Conservation (phyloP, 2,113 vertebrate genomes). For the Setophaga coronata region DNA sequence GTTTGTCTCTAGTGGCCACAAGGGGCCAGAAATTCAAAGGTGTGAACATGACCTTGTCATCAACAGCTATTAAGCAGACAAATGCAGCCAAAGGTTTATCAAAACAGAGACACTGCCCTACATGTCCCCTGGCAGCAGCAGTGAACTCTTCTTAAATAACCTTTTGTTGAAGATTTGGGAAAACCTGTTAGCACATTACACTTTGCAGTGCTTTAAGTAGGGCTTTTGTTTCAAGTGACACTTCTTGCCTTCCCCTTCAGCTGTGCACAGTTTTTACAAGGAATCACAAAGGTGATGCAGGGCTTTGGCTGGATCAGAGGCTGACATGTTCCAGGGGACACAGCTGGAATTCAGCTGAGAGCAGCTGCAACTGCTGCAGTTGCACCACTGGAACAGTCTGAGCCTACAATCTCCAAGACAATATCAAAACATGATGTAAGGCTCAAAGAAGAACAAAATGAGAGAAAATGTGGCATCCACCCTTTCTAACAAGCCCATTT, state of each 20-base stretch:
- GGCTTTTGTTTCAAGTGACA: neutral
- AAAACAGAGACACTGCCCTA: neutral
- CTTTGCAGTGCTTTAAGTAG: neutral
- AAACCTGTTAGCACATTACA: neutral
- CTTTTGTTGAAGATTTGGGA: neutral
- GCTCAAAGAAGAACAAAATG: neutral
- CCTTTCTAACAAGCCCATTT: neutral
- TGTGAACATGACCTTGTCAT: conserved; percentile 44
- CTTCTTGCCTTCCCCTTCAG: neutral
- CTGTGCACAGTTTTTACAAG: neutral
- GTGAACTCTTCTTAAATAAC: neutral
- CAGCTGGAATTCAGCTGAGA: neutral
- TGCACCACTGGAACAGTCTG: rapidly evolving
- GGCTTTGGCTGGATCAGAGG: neutral
- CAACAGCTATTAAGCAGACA: conserved; percentile 12
- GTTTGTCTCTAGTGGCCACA: neutral
- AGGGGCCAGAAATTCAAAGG: conserved; percentile 17
- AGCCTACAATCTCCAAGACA: neutral
- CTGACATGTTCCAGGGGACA: neutral
- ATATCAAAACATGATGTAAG: neutral
- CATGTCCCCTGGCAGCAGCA: neutral
- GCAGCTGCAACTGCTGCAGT: neutral
- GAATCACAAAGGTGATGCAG: rapidly evolving
- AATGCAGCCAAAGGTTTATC: neutral
- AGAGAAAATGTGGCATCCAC: neutral